These are phyloP conservation scores for Sebastes itinus DNA, from an alignment of 2,797 vertebrate species.

Conservation along the genomic window DNA sequence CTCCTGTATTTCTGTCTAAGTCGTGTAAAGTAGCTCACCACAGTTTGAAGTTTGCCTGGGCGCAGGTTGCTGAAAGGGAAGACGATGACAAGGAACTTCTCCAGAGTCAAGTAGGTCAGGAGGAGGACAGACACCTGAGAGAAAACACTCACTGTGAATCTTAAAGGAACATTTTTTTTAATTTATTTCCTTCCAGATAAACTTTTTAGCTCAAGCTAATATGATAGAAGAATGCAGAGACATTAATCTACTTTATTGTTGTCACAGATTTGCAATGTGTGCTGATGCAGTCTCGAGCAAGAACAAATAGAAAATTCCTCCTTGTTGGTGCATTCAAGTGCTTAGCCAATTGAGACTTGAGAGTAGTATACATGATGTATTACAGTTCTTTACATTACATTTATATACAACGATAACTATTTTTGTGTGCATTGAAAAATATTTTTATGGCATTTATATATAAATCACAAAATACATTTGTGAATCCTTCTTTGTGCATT, in stretches of 20 bases:
- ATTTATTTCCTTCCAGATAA: not conserved
- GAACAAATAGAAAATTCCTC: not conserved
- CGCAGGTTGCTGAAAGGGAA: constrained; percentile 89
- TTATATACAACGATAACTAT: too few species aligned
- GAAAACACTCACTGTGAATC: too few species aligned
- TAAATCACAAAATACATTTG: too few species aligned
- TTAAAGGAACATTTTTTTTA: too few species aligned
- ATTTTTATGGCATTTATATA: too few species aligned
- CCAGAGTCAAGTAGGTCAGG: constrained; percentile 87
- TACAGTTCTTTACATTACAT: too few species aligned
- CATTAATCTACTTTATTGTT: not conserved
- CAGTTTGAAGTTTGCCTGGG: constrained; percentile 83
- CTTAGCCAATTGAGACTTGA: not conserved
- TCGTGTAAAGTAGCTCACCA: constrained; percentile 46
- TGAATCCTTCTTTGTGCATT: too few species aligned
- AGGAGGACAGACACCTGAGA: constrained; percentile 84
- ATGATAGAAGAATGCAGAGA: not conserved
- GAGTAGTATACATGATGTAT: not conserved
- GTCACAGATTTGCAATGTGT: not conserved
- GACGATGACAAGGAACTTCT: constrained; percentile 89
- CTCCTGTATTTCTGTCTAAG: not conserved
- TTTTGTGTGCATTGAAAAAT: too few species aligned
- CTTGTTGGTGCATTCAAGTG: not conserved
- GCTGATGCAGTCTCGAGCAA: not conserved
- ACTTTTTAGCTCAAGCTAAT: not conserved